phyloP scores from a whole-genome alignment of 2,888 invertebrate species.

The Orthonychiurus folsomi region DNA sequence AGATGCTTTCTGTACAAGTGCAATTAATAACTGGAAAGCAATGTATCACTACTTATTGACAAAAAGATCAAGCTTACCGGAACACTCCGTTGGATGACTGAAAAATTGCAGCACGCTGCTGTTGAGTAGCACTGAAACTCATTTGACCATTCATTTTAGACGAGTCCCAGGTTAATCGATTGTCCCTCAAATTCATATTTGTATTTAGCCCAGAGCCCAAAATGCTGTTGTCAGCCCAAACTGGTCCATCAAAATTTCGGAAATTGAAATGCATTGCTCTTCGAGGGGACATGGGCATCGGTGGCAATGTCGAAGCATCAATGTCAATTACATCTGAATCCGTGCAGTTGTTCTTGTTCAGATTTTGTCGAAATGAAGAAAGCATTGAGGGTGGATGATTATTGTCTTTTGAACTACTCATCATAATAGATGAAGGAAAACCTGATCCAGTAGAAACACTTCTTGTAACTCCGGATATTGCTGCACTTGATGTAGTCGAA shows the following conservation, averaged over 20 bases:
- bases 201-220: not conserved
- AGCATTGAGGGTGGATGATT: too few relatives aligned
- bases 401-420: not conserved
- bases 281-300: not conserved
- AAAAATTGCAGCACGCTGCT: not conserved
- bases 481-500: conserved; percentile 8
- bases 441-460: conserved; percentile 37
- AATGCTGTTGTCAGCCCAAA: conserved; percentile 33
- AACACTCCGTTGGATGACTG: conserved; percentile 25
- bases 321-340: not conserved
- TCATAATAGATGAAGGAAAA: conserved; percentile 25
- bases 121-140: conserved; percentile 35
- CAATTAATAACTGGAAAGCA: not conserved
- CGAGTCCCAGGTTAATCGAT: conserved; percentile 39
- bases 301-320: not conserved
- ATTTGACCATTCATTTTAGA: conserved; percentile 32
- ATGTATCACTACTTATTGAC: not conserved
- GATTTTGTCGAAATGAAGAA: not conserved
- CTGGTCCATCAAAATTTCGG: conserved; percentile 30
- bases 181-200: conserved; percentile 13
- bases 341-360: not conserved
- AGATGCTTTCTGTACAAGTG: not conserved
- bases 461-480: conserved; percentile 28
- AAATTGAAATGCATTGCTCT: not conserved
- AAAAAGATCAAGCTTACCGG: too few relatives aligned